Evolutionary conservation across 2,113 vertebrate species (phyloP).

Genomic region (Lutjanus erythropterus): DNA sequence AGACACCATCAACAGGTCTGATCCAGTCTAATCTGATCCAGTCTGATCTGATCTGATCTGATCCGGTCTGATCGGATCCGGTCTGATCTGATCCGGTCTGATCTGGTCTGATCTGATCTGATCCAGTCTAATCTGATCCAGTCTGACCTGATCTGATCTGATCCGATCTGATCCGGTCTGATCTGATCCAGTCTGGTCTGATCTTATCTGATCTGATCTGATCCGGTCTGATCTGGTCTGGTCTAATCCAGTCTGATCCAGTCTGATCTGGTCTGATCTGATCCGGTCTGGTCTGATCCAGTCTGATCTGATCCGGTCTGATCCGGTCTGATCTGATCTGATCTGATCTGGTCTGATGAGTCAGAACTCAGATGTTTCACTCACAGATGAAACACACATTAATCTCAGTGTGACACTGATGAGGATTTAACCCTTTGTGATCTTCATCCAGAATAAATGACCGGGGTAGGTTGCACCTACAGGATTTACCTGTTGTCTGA

Average conservation of each 20-base stretch:
- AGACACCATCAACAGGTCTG: conserved; percentile 90
- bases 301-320: conserved; percentile 76
- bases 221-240: too few species aligned
- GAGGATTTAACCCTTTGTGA: too few species aligned
- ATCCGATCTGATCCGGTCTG: conserved; percentile 79
- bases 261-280: conserved; percentile 77
- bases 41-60: not conserved
- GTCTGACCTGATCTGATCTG: not conserved
- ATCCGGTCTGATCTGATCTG: not conserved
- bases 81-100: not conserved
- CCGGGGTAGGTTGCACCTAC: too few species aligned
- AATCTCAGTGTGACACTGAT: too few species aligned
- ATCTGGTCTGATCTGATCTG: conserved; percentile 81
- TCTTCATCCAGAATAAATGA: too few species aligned
- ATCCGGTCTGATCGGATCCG: conserved; percentile 76
- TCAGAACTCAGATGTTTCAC: too few species aligned
- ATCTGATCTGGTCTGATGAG: not conserved
- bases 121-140: not conserved
- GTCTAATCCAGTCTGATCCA: not conserved
- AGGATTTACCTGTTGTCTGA: too few species aligned
- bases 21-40: not conserved
- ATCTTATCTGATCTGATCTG: too few species aligned
- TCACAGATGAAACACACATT: too few species aligned
- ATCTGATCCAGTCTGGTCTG: not conserved
- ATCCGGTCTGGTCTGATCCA: not conserved